These are phyloP conservation scores for Phragmatobia fuliginosa DNA, from an alignment of 2,888 invertebrate species.

Conservation along the genomic window DNA sequence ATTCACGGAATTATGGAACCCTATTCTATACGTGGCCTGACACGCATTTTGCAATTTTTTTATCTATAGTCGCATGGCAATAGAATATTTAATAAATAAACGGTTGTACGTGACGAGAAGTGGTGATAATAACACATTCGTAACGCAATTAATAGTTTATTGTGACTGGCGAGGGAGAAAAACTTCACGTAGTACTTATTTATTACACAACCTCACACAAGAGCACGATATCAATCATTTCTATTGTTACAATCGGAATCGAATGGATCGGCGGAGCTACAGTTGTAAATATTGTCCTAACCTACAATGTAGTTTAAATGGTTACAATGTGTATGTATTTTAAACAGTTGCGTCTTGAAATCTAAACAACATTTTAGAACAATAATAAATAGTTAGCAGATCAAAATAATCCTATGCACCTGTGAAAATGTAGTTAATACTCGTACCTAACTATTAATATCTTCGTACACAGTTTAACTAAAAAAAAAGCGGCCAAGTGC, in stretches of 20 bases:
- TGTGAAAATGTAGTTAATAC: background rate
- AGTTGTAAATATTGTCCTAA: background rate
- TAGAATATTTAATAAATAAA: conserved; percentile 2
- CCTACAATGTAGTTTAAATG: background rate
- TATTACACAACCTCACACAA: conserved; percentile 17
- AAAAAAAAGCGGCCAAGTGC: too few species aligned
- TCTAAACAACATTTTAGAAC: background rate
- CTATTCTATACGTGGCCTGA: too few species aligned
- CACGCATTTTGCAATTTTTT: too few species aligned
- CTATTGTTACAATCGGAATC: background rate
- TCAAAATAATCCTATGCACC: background rate
- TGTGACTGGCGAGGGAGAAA: conserved; percentile 26
- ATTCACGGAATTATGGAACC: too few species aligned
- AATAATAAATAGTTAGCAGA: background rate
- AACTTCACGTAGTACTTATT: too few species aligned
- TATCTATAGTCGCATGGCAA: conserved; percentile 13
- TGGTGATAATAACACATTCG: conserved; percentile 13
- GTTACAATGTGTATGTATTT: background rate
- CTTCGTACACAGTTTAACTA: too few species aligned
- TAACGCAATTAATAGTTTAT: conserved; percentile 23
- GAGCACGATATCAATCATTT: conserved; percentile 2
- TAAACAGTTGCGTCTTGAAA: background rate
- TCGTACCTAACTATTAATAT: too few species aligned
- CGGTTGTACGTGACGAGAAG: conserved; percentile 20
- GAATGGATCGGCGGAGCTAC: background rate